Evolutionary conservation across 2,113 vertebrate species (phyloP).

Genomic region (Numenius arquata): DNA sequence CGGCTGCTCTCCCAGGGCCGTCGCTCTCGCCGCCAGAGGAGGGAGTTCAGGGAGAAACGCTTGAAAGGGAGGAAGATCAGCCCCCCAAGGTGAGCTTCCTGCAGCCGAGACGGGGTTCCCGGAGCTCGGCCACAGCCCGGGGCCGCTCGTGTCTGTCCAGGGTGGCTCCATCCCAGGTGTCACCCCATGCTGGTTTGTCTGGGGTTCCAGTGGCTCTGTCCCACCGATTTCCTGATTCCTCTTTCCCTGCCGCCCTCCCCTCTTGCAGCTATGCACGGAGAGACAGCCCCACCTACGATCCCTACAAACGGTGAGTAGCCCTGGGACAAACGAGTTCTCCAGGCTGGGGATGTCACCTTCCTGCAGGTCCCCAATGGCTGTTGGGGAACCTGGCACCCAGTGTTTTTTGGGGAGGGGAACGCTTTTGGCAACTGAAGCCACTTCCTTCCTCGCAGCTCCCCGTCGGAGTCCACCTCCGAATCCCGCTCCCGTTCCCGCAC

Average conservation of each 20-base stretch:
- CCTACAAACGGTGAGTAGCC: conserved; percentile 87
- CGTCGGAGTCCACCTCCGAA: conserved; percentile 84
- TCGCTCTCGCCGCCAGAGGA: conserved; percentile 89
- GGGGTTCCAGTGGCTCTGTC: background rate
- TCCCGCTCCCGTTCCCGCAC: conserved; percentile 86
- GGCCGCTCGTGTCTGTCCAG: fast-evolving
- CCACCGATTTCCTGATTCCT: fast-evolving
- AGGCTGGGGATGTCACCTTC: background rate
- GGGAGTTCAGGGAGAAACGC: conserved; percentile 94
- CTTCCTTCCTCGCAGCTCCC: background rate
- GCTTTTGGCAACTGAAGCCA: fast-evolving
- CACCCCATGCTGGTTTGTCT: fast-evolving
- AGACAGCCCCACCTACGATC: conserved; percentile 95
- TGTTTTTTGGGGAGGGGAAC: background rate
- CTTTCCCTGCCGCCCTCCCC: background rate
- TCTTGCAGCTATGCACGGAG: conserved; percentile 86
- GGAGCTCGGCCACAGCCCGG: background rate
- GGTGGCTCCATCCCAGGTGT: fast-evolving
- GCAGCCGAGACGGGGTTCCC: fast-evolving
- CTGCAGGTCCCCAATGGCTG: background rate
- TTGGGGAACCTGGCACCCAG: background rate
- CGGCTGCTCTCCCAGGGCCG: conserved; percentile 77
- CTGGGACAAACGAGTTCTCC: background rate
- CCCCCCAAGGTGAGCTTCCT: conserved; percentile 84
- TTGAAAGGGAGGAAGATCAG: conserved; percentile 95